These are phyloP conservation scores for Coracias cyanogaster DNA, from an alignment of 2,797 vertebrate species.

Conservation along the genomic window DNA sequence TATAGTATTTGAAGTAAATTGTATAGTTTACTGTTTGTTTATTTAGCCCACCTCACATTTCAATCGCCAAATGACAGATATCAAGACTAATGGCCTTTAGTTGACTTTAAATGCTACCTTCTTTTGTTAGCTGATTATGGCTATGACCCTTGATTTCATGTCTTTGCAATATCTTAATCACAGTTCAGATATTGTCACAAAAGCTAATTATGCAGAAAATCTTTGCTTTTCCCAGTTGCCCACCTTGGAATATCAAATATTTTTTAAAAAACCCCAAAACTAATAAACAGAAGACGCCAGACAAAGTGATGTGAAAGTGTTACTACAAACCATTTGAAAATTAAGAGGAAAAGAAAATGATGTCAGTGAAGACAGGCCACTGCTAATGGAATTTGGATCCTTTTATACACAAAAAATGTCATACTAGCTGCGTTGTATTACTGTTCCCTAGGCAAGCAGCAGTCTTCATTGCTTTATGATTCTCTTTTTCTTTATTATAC, in stretches of 20 bases:
- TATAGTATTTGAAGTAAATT: background rate
- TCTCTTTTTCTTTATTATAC: slow-evolving; percentile 74
- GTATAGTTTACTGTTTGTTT: background rate
- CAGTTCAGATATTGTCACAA: background rate
- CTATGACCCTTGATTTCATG: background rate
- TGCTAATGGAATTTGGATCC: slow-evolving; percentile 63
- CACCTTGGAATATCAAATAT: slow-evolving; percentile 5
- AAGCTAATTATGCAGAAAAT: slow-evolving; percentile 34
- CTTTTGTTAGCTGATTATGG: background rate
- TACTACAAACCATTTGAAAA: slow-evolving; percentile 51
- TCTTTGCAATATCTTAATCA: slow-evolving; percentile 31
- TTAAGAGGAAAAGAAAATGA: slow-evolving; percentile 37
- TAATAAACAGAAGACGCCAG: background rate
- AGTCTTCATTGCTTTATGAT: slow-evolving; percentile 69
- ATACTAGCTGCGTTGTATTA: slow-evolving; percentile 31
- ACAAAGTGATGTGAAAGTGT: background rate
- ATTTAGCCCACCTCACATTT: background rate
- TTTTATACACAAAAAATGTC: slow-evolving; percentile 54
- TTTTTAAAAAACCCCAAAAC: background rate
- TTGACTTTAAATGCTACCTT: background rate
- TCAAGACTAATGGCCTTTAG: background rate
- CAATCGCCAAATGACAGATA: background rate
- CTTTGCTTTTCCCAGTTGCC: background rate
- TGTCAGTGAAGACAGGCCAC: slow-evolving; percentile 46
- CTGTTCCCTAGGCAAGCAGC: slow-evolving; percentile 72